Evolutionary conservation across 2,113 vertebrate species (phyloP).

Genomic region (Elaphurus davidianus): DNA sequence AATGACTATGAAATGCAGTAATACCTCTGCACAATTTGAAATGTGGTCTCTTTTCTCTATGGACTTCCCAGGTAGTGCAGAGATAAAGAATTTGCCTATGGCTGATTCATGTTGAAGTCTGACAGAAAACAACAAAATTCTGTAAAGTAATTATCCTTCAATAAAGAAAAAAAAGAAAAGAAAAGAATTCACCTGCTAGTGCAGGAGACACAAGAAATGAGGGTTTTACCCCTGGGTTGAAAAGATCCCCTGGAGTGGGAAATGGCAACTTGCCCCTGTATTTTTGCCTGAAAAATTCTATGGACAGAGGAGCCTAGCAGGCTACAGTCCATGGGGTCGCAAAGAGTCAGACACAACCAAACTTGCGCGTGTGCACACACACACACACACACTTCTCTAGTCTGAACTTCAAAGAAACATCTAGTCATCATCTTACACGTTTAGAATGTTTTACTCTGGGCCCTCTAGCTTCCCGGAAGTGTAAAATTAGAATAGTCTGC

Average conservation of each 20-base stretch:
- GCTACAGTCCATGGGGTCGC: background rate
- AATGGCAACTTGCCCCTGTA: background rate
- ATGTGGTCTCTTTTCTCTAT: background rate
- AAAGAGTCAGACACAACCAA: background rate
- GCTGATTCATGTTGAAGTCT: background rate
- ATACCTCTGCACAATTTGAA: background rate
- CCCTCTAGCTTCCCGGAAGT: background rate
- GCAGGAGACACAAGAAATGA: background rate
- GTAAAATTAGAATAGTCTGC: background rate
- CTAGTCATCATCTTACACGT: background rate
- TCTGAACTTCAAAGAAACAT: conserved; percentile 16
- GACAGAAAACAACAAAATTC: background rate
- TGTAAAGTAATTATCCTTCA: background rate
- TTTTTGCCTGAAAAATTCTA: background rate
- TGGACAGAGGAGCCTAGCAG: background rate
- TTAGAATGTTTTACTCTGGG: conserved; percentile 24
- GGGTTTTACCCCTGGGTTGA: background rate
- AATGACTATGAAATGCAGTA: background rate
- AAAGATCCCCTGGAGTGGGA: background rate
- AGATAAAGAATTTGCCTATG: background rate
- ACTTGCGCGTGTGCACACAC: rapidly evolving
- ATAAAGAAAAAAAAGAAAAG: background rate
- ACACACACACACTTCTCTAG: background rate
- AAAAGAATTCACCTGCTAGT: background rate
- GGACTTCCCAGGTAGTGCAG: background rate